Conservation (phyloP, 2,797 vertebrate species). For the Lepus oiostolus region DNA sequence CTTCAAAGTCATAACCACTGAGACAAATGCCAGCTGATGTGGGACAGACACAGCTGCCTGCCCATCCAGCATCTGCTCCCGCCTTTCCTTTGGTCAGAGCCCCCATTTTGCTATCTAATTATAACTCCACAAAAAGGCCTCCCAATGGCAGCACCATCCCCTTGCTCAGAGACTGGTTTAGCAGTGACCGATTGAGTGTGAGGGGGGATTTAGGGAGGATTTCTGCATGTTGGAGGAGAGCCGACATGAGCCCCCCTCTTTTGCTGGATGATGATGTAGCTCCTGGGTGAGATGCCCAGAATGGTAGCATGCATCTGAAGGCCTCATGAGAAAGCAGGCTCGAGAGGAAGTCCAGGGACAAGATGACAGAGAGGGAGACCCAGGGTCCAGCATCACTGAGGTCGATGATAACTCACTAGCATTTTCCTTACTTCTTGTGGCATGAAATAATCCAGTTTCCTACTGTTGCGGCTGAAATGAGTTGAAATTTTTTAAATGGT, state of each 20-base stretch:
- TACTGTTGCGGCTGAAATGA: neutral
- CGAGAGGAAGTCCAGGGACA: neutral
- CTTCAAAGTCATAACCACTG: conserved; percentile 47
- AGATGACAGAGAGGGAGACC: neutral
- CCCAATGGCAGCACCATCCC: neutral
- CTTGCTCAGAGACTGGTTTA: neutral
- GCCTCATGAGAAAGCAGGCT: neutral
- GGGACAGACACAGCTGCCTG: neutral
- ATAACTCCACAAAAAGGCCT: neutral
- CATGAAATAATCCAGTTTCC: neutral
- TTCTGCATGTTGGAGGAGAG: neutral
- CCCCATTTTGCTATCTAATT: neutral
- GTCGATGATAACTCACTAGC: neutral
- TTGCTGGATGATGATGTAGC: neutral
- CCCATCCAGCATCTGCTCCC: neutral
- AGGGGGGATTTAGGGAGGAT: neutral
- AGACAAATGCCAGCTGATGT: neutral
- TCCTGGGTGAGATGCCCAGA: neutral
- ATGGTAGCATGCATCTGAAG: neutral
- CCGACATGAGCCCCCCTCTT: neutral
- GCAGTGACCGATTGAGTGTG: neutral
- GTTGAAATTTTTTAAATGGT: neutral
- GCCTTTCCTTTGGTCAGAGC: neutral
- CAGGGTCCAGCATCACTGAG: neutral
- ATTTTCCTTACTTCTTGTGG: neutral